Base-by-base conservation (phyloP, 2,888 invertebrate species). In the Apeira syringaria region DNA sequence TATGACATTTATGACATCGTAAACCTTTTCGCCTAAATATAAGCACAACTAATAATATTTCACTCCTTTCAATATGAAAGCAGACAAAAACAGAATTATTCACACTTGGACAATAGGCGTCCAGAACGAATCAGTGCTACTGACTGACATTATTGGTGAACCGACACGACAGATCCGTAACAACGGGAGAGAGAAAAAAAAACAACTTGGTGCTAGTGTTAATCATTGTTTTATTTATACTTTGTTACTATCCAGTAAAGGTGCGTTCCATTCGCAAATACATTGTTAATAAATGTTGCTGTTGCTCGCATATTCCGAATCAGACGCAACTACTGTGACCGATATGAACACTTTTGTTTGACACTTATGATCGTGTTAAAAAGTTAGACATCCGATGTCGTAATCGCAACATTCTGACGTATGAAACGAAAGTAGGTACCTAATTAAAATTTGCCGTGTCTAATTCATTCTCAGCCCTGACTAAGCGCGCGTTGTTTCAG, bases 51-150 rank as follows among this genome's bases (percentile, higher is more conserved):
- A 8, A 25, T 8, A 34, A 29, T 17, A 37, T 17, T 22, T 27
- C 6, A 28, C 37, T 43, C 32, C 32, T 43, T 43, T 43, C 28
- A 31, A 27, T 7, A 8, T 9, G 20, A 33, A 27, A 26, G 25
- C 9, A 11, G 20, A 29, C 20, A 12, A 15, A 37, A 29, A 27
- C 26, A 18, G 29, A 18, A 49, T 40, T 39, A 42, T 47, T 35
- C 35, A 37, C 42, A 34, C 40, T 38, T 30, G 15, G 15, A 40
- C 33, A 38, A 47, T 25, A 36, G 38, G 6, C 4, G 24, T 22
- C 24, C 40, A 44, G 32, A 35, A 44, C 52, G 41, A 50, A 55
- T 55, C 11, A 46, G 36, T 20, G 52, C 52, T 46, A 50, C 49
- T 25, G 53, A 39, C 15, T 3, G 2, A 3, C 25, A 38, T 34